Conservation (phyloP, 2,888 invertebrate species). For the Lutraria lutraria region DNA sequence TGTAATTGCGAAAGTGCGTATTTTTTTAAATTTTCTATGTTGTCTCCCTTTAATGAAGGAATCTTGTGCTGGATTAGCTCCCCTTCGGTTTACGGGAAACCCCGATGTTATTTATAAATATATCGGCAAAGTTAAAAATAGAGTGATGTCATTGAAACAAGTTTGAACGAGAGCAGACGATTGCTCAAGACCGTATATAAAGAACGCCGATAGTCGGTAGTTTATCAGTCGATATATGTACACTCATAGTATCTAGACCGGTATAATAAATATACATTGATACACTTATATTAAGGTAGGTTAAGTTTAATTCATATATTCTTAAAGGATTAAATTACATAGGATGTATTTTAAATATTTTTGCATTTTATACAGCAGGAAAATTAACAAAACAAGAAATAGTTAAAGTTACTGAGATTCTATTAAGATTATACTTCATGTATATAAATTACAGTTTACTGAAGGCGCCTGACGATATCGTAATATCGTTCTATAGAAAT, state of each 20-base stretch:
- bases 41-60: too few relatives aligned
- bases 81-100: background rate
- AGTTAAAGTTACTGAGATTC: background rate
- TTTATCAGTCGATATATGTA: background rate
- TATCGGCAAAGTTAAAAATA: background rate
- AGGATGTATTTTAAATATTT: background rate
- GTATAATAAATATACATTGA: constrained; percentile 15
- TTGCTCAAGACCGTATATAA: background rate
- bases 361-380: background rate
- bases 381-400: background rate
- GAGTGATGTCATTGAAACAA: constrained; percentile 20
- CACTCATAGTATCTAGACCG: background rate
- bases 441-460: background rate
- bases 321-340: background rate
- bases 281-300: constrained; percentile 5
- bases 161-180: background rate
- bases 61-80: background rate
- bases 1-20: too few relatives aligned
- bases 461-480: background rate
- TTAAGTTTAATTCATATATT: background rate
- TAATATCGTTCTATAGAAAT: too few relatives aligned
- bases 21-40: too few relatives aligned
- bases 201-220: background rate
- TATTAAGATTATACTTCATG: background rate
- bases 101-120: background rate